These are phyloP conservation scores for Apomyelois bistriatella DNA, from an alignment of 2,888 invertebrate species.

Conservation along the genomic window DNA sequence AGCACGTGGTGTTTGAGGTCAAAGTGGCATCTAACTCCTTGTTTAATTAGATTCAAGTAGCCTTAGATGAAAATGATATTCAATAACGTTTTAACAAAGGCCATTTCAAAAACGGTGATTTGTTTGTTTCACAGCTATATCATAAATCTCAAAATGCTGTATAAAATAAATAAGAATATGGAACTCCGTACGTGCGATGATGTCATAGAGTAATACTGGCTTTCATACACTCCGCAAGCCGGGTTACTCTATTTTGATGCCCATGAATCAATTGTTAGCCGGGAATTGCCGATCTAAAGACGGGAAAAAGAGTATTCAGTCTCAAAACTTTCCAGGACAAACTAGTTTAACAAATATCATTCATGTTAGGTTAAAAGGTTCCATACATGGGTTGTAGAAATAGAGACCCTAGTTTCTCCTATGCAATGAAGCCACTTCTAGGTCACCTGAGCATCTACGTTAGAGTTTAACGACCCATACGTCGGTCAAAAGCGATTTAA, in stretches of 20 bases:
- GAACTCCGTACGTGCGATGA: too few relatives aligned
- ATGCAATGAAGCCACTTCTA: constrained; percentile 27
- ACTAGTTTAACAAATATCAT: too few relatives aligned
- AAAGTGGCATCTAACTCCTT: neutral
- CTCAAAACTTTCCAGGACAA: too few relatives aligned
- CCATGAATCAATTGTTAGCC: too few relatives aligned
- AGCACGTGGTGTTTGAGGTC: neutral
- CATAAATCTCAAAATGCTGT: constrained; percentile 12
- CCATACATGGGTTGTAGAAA: neutral
- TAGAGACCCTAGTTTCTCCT: constrained; percentile 1
- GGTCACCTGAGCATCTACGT: constrained; percentile 29
- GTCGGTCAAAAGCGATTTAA: constrained; percentile 69
- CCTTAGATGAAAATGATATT: neutral
- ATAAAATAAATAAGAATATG: too few relatives aligned
- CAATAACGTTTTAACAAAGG: constrained; percentile 11
- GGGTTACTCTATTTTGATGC: too few relatives aligned
- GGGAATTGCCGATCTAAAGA: too few relatives aligned
- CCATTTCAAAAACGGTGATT: constrained; percentile 6
- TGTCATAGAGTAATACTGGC: too few relatives aligned
- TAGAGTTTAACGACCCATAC: constrained; percentile 47
- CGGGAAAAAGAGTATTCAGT: too few relatives aligned
- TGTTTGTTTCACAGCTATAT: neutral
- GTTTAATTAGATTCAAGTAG: constrained; percentile 1
- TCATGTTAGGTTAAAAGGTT: neutral
- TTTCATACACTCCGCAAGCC: too few relatives aligned